phyloP scores from a whole-genome alignment of 2,797 vertebrate species.

The Neosilurus mollespiculum region DNA sequence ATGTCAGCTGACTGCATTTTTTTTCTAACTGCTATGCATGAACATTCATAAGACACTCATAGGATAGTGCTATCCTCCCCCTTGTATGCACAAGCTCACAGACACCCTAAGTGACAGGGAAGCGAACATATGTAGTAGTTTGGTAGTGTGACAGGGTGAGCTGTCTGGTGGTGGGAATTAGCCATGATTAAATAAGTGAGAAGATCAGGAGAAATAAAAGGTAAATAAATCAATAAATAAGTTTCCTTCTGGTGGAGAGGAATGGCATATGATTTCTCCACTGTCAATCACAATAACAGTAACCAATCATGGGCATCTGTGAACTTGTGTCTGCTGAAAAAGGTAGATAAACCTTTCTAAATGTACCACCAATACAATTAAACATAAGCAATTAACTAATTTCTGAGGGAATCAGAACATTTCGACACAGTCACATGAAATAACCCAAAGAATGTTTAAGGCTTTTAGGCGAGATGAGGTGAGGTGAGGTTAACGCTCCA shows the following conservation, averaged over 20 bases:
- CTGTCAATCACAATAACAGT: not conserved
- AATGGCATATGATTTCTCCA: not conserved
- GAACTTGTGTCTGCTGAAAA: not conserved
- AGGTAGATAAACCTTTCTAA: not conserved
- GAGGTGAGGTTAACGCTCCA: not conserved
- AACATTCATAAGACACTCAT: too few relatives aligned
- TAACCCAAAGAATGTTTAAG: not conserved
- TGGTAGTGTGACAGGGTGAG: too few relatives aligned
- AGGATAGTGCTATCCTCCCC: too few relatives aligned
- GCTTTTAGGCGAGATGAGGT: not conserved
- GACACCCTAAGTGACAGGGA: too few relatives aligned
- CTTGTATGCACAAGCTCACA: too few relatives aligned
- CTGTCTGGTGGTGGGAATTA: too few relatives aligned
- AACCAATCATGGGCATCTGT: not conserved
- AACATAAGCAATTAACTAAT: not conserved
- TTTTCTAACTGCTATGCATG: too few relatives aligned
- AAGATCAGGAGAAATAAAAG: too few relatives aligned
- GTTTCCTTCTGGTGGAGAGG: not conserved
- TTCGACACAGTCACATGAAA: not conserved
- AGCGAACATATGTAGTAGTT: too few relatives aligned
- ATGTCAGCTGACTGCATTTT: too few relatives aligned
- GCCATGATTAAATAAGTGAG: too few relatives aligned
- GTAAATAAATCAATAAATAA: too few relatives aligned
- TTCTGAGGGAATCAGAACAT: not conserved
- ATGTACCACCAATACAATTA: not conserved